phyloP scores from a whole-genome alignment of 2,113 vertebrate genomes.

The Dicentrarchus labrax region DNA sequence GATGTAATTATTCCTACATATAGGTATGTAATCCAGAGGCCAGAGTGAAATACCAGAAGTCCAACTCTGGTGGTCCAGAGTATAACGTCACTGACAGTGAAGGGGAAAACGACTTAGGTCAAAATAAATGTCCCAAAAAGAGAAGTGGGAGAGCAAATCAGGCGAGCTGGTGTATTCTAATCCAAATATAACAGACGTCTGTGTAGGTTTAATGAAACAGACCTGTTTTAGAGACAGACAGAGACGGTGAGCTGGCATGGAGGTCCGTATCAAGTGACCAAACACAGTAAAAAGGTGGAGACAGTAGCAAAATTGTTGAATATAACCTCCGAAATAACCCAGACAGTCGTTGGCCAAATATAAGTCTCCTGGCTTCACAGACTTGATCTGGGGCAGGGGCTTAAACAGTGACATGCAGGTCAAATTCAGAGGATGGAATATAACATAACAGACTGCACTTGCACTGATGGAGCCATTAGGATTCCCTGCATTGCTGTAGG shows the following conservation, averaged over 20 bases:
- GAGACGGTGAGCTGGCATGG: constrained; percentile 33
- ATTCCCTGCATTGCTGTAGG: constrained; percentile 70
- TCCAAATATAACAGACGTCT: constrained; percentile 70
- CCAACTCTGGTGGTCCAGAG: constrained; percentile 71
- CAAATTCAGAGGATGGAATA: constrained; percentile 30
- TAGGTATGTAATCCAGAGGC: constrained; percentile 40
- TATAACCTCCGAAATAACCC: constrained; percentile 22
- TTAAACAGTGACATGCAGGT: constrained; percentile 34
- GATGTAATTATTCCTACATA: constrained; percentile 50
- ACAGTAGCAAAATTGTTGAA: constrained; percentile 21
- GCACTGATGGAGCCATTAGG: constrained; percentile 70
- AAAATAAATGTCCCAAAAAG: constrained; percentile 63
- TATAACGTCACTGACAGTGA: constrained; percentile 61
- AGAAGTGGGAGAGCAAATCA: constrained; percentile 50
- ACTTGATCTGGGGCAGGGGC: not conserved
- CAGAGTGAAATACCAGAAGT: constrained; percentile 72
- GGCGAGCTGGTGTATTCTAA: constrained; percentile 35
- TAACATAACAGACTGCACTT: constrained; percentile 38
- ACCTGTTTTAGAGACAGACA: constrained; percentile 29
- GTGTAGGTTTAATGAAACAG: constrained; percentile 46
- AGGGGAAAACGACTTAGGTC: constrained; percentile 66
- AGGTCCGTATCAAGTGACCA: constrained; percentile 53
- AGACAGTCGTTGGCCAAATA: constrained; percentile 18
- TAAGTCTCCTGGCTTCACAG: constrained; percentile 25
- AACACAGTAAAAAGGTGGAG: constrained; percentile 33